Evolutionary conservation across 2,113 vertebrate species (phyloP).

Genomic region (Etia nguti): DNA sequence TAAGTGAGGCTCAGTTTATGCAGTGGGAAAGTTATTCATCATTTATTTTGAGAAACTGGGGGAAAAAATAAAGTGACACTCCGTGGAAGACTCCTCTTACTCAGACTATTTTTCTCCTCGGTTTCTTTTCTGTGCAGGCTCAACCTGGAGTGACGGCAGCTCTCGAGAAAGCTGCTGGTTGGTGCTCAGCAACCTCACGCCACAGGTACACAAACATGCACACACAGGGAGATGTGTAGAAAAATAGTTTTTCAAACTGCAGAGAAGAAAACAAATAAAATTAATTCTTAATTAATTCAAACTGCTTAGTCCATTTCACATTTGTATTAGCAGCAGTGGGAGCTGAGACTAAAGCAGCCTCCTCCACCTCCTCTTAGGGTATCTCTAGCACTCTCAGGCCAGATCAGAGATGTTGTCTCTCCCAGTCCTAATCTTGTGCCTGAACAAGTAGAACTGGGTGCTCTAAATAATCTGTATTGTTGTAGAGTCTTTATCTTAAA

Average conservation of each 20-base stretch:
- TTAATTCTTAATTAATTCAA: not conserved
- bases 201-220: slow-evolving; percentile 81
- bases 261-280: not conserved
- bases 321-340: not conserved
- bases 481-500: not conserved
- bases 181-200: slow-evolving; percentile 98
- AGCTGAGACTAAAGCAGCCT: not conserved
- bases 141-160: slow-evolving; percentile 92
- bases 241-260: not conserved
- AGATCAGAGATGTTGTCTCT: not conserved
- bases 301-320: not conserved
- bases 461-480: not conserved
- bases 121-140: slow-evolving; percentile 65
- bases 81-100: not conserved
- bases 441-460: not conserved
- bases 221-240: not conserved
- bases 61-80: not conserved
- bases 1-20: not conserved
- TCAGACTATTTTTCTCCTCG: not conserved
- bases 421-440: not conserved
- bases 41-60: not conserved
- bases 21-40: not conserved
- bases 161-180: slow-evolving; percentile 97
- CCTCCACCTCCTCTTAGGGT: not conserved
- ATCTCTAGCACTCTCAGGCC: not conserved